phyloP scores from a whole-genome alignment of 2,888 invertebrate genomes.

The Leucophenga maculata region DNA sequence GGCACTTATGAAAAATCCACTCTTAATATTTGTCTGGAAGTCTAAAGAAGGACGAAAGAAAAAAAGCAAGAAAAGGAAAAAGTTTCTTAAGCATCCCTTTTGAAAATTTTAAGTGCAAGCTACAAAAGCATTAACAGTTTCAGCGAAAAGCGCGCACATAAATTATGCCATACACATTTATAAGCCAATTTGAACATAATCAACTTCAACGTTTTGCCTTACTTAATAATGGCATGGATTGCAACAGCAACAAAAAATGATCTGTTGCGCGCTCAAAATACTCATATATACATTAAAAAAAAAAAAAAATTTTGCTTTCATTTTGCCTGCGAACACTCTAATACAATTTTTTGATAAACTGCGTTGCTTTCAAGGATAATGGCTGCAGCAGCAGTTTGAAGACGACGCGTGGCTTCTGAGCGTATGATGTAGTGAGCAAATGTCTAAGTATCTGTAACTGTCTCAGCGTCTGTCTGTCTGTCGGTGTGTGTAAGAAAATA shows the following conservation, averaged over 20 bases:
- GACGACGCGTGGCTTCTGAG: constrained; percentile 24
- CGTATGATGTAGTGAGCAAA: neutral
- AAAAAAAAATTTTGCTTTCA: too few relatives aligned
- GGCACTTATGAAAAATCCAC: too few relatives aligned
- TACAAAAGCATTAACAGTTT: neutral
- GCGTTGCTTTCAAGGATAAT: constrained; percentile 38
- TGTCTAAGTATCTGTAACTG: constrained; percentile 10
- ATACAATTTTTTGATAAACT: constrained; percentile 21
- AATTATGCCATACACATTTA: constrained; percentile 10
- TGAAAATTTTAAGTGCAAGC: too few relatives aligned
- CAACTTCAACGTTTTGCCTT: neutral
- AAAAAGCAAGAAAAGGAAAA: too few relatives aligned
- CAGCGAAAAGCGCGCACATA: neutral
- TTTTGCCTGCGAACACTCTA: neutral
- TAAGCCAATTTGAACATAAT: constrained; percentile 6
- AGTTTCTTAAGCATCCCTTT: too few relatives aligned
- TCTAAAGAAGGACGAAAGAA: too few relatives aligned
- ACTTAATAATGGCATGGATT: neutral
- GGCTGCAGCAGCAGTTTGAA: constrained; percentile 32
- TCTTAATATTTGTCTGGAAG: too few relatives aligned
- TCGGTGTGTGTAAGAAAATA: neutral
- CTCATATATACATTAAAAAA: too few relatives aligned
- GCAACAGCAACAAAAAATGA: constrained; percentile 4
- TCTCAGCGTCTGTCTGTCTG: constrained; percentile 15
- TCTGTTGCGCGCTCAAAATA: constrained; percentile 24